These are phyloP conservation scores for Scarus forsteni DNA, from an alignment of 2,797 vertebrate species.

Conservation along the genomic window DNA sequence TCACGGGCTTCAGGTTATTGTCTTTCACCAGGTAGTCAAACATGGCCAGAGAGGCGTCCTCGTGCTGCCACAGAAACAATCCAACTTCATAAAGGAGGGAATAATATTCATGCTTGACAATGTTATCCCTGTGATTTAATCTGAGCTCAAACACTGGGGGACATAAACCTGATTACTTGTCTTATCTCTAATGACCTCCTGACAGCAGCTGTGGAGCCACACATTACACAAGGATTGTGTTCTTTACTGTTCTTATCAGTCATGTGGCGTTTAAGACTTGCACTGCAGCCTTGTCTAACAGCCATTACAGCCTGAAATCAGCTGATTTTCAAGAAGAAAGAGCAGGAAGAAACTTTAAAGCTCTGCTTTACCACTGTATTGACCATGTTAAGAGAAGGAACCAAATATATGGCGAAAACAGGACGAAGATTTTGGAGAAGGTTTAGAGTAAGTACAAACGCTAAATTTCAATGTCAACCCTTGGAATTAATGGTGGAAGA, in stretches of 20 bases:
- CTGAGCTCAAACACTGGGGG: not conserved
- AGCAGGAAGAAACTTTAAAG: not conserved
- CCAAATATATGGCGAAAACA: too few relatives aligned
- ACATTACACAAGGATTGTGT: conserved; percentile 12
- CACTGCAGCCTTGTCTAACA: not conserved
- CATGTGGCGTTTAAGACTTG: not conserved
- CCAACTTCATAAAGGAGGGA: not conserved
- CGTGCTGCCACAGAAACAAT: conserved; percentile 85
- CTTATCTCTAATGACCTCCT: conserved; percentile 28
- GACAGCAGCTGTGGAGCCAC: conserved; percentile 8
- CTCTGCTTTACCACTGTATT: not conserved
- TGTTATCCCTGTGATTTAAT: conserved; percentile 25
- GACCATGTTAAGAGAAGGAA: too few relatives aligned
- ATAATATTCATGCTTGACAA: not conserved
- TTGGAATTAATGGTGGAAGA: too few relatives aligned
- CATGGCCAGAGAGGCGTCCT: conserved; percentile 90
- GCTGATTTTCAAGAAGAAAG: not conserved
- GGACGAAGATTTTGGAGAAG: not conserved
- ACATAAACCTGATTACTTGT: not conserved
- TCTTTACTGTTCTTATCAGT: conserved; percentile 26
- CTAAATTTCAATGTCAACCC: not conserved
- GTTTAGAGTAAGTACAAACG: not conserved
- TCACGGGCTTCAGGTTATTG: conserved; percentile 83
- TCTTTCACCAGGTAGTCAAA: conserved; percentile 91
- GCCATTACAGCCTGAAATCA: conserved; percentile 2